phyloP scores from a whole-genome alignment of 2,797 vertebrate species.

The Clarias pachynema region DNA sequence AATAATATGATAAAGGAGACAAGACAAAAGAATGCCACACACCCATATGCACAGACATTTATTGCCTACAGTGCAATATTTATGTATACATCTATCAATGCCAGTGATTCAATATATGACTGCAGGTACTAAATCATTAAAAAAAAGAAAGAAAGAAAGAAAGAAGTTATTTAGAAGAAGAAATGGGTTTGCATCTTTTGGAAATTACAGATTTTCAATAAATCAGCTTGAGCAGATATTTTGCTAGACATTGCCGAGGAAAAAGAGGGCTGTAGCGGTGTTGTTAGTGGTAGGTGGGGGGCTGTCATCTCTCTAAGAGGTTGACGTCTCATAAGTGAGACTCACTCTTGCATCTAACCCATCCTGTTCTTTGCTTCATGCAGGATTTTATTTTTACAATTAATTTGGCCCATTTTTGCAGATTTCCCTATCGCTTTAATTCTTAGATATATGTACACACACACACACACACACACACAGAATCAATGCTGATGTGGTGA shows the following conservation, averaged over 20 bases:
- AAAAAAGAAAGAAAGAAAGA: neutral
- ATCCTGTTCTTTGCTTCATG: neutral
- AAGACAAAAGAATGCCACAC: neutral
- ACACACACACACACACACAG: slow-evolving; percentile 15
- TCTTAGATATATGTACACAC: neutral
- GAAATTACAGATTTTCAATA: neutral
- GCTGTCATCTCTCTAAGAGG: neutral
- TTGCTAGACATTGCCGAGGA: neutral
- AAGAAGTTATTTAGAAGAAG: neutral
- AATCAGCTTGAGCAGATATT: neutral
- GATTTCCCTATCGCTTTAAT: neutral
- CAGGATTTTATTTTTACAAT: neutral
- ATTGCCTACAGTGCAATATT: neutral
- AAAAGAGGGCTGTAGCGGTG: neutral
- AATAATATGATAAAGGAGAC: neutral
- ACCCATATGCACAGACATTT: neutral
- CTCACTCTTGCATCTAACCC: neutral
- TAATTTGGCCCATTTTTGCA: neutral
- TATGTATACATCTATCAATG: neutral
- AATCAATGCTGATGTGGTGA: slow-evolving; percentile 39
- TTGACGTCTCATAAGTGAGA: neutral
- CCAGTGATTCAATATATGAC: neutral
- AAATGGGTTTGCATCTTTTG: neutral
- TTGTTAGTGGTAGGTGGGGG: neutral
- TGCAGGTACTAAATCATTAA: neutral